Evolutionary conservation across 64 coral and sea anemone genomes (phyloP).

Genomic region (Pocillopora damicornis): DNA sequence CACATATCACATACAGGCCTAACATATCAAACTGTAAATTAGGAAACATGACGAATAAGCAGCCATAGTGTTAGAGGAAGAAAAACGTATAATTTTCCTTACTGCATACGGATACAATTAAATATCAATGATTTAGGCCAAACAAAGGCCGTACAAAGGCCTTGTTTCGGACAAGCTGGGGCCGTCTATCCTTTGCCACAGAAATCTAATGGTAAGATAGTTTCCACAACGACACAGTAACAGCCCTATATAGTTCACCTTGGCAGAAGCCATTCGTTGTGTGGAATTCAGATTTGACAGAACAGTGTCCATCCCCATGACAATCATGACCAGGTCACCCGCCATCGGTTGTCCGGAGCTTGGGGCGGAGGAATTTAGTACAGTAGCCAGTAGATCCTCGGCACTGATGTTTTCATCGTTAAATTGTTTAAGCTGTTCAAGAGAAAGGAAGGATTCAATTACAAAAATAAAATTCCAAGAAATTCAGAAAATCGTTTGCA

Average conservation of each 20-base stretch:
- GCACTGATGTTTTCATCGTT: not conserved
- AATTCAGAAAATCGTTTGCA: not conserved
- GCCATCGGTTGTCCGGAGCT: not conserved
- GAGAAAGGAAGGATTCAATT: not conserved
- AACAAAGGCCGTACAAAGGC: too few relatives aligned
- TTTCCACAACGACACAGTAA: not conserved
- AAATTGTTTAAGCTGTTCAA: slow-evolving; percentile 18
- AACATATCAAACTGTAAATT: not conserved
- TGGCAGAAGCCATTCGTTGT: not conserved
- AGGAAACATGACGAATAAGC: not conserved
- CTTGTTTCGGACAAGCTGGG: too few relatives aligned
- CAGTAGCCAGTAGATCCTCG: not conserved
- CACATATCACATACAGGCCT: not conserved
- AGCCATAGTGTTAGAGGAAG: too few relatives aligned
- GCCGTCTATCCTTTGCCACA: not conserved
- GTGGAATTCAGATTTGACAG: not conserved
- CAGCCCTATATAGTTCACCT: not conserved
- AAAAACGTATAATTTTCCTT: too few relatives aligned
- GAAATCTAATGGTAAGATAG: not conserved
- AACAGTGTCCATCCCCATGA: not conserved
- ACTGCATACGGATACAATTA: too few relatives aligned
- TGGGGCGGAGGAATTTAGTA: slow-evolving; percentile 10
- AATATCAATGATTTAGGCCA: too few relatives aligned
- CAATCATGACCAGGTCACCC: not conserved
- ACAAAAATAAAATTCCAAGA: not conserved